phyloP scores from a whole-genome alignment of 2,797 vertebrate species.

The Urosaurus nigricauda region DNA sequence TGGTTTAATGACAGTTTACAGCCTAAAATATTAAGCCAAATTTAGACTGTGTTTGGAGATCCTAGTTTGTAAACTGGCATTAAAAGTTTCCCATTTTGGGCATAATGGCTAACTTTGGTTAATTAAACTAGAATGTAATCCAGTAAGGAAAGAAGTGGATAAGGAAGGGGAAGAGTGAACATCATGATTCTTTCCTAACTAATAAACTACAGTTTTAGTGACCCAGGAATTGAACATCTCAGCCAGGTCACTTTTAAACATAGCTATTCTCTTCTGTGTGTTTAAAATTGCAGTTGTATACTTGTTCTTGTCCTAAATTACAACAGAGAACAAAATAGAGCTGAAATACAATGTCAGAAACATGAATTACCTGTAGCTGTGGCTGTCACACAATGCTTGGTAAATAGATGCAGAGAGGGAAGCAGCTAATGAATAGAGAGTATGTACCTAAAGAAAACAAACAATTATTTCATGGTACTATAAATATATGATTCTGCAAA shows the following conservation, averaged over 20 bases:
- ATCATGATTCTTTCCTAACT: neutral
- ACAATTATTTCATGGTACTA: constrained; percentile 25
- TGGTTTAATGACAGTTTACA: neutral
- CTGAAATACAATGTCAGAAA: neutral
- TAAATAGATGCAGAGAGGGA: constrained; percentile 98
- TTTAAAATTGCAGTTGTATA: neutral
- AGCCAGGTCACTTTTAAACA: neutral
- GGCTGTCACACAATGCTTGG: constrained; percentile 98
- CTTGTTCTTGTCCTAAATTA: neutral
- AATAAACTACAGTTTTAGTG: neutral
- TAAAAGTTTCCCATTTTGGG: neutral
- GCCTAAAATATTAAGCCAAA: neutral
- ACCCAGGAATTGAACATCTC: neutral
- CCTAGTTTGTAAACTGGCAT: neutral
- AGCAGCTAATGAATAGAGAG: constrained; percentile 95
- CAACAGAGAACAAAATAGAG: neutral
- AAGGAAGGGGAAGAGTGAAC: neutral
- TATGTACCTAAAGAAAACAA: constrained; percentile 85
- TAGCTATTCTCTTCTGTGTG: too few species aligned
- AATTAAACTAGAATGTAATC: neutral
- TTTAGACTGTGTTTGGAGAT: neutral
- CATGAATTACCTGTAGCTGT: constrained; percentile 94
- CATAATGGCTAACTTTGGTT: neutral
- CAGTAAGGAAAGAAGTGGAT: neutral
- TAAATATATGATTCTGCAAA: neutral